phyloP scores from a whole-genome alignment of 2,888 invertebrate genomes.

The Phortica okadai region DNA sequence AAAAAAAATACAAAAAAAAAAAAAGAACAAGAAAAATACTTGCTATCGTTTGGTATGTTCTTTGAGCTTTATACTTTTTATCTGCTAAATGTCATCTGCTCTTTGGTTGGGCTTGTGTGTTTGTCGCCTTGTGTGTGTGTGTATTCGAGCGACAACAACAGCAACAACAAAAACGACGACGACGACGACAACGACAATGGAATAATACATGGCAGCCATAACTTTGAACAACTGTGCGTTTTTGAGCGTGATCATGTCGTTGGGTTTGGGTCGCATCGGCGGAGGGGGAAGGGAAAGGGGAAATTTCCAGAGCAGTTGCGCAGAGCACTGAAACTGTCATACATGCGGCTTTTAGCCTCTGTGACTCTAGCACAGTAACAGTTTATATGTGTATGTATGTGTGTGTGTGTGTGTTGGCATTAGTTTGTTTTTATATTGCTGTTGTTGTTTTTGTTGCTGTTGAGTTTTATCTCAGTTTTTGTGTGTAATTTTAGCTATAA shows the following conservation, averaged over 20 bases:
- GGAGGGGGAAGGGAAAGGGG: neutral
- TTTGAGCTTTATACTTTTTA: slow-evolving; percentile 62
- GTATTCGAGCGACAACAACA: slow-evolving; percentile 42
- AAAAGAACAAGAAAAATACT: slow-evolving; percentile 29
- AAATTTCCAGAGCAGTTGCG: neutral
- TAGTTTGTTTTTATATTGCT: neutral
- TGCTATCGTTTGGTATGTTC: slow-evolving; percentile 34
- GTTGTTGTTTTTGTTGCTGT: neutral
- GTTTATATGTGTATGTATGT: neutral
- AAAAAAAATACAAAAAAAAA: slow-evolving; percentile 51
- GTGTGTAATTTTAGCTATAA: slow-evolving; percentile 24
- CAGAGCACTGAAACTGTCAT: slow-evolving; percentile 8
- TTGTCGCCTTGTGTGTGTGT: neutral
- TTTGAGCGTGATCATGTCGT: neutral
- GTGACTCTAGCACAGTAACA: slow-evolving; percentile 5
- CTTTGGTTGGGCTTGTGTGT: slow-evolving; percentile 42
- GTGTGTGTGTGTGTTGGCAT: neutral
- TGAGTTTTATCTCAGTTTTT: slow-evolving; percentile 19
- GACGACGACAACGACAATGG: slow-evolving; percentile 54
- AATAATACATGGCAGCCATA: slow-evolving; percentile 45
- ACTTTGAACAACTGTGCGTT: slow-evolving; percentile 56
- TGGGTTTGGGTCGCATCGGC: neutral
- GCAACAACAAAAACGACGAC: slow-evolving; percentile 21
- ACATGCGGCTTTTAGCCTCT: slow-evolving; percentile 2
- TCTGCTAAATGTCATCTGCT: slow-evolving; percentile 71